Percentiles rank a stretch among this genome's conserved stretches.
Evolutionary conservation across 2,113 vertebrate species (phyloP).

Genomic region (Forbesichthys papilliferus): DNA sequence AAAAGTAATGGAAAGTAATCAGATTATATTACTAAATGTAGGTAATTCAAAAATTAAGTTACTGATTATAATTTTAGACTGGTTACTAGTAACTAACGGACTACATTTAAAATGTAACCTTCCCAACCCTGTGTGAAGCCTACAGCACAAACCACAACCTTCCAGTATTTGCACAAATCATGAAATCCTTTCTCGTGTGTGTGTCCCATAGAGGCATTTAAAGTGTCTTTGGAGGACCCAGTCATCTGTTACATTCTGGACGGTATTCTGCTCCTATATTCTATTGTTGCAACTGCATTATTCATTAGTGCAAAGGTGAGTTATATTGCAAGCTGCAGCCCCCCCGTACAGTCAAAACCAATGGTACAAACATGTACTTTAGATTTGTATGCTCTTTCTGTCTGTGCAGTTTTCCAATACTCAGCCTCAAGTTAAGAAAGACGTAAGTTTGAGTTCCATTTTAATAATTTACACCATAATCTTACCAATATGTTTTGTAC

Average conservation of each 20-base stretch:
- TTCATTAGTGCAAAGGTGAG: conserved; percentile 88
- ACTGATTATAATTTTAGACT: no score
- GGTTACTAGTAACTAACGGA: no score
- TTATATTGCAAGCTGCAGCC: background rate
- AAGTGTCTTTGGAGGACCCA: conserved; percentile 67
- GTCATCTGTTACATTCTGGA: conserved; percentile 88
- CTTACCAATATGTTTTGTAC: no score
- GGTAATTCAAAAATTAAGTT: no score
- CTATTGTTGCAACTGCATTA: conserved; percentile 81
- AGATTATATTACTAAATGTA: no score
- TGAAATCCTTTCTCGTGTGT: background rate
- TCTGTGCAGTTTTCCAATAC: conserved; percentile 28
- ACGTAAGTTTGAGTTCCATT: conserved; percentile 33
- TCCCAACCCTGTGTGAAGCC: background rate
- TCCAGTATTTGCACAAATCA: background rate
- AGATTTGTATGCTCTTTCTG: conserved; percentile 3
- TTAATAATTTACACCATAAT: background rate
- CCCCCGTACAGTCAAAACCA: background rate
- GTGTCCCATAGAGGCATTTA: conserved; percentile 21
- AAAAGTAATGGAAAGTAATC: no score
- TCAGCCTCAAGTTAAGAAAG: background rate
- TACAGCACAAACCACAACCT: no score
- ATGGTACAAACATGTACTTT: background rate
- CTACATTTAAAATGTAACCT: background rate
- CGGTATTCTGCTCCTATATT: conserved; percentile 86